phyloP scores from a whole-genome alignment of 37 sponge, comb jelly and placozoan genomes.

The Halichondria panicea region DNA sequence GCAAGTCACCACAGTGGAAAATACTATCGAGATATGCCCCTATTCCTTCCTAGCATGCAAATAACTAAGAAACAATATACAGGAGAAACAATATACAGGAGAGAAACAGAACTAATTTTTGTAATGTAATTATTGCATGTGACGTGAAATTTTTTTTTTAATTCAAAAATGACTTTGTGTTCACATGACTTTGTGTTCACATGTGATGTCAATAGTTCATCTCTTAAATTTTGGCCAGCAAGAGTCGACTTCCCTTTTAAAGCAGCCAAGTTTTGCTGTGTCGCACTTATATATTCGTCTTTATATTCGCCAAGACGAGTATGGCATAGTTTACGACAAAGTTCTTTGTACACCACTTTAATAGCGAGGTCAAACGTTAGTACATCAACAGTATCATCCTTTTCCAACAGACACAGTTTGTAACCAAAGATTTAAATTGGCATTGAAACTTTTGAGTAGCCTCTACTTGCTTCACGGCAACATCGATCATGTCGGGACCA shows the following conservation, averaged over 20 bases:
- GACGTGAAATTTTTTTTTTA: too few species aligned
- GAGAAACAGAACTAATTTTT: too few species aligned
- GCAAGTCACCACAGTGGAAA: conserved; percentile 32
- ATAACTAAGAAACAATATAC: conserved; percentile 22
- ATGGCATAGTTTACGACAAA: conserved; percentile 19
- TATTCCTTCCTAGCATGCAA: conserved; percentile 2
- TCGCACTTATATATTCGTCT: conserved; percentile 18
- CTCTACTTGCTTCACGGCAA: conserved; percentile 16
- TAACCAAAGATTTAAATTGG: conserved; percentile 15
- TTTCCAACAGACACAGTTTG: conserved; percentile 1
- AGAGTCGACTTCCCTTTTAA: conserved; percentile 16
- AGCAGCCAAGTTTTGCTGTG: conserved; percentile 27
- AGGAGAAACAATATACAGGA: too few species aligned
- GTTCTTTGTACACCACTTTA: not conserved
- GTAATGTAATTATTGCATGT: too few species aligned
- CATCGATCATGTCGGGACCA: conserved; percentile 20
- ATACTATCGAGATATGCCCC: conserved; percentile 25
- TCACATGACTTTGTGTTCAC: conserved; percentile 11
- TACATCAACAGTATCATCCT: not conserved
- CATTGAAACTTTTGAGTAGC: conserved; percentile 12
- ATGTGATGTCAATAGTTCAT: conserved; percentile 25
- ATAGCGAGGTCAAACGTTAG: not conserved
- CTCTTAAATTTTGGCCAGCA: conserved; percentile 30
- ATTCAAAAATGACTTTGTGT: too few species aligned
- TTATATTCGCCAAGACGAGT: conserved; percentile 28